Evolutionary conservation across 2,888 invertebrate species (phyloP), one percentile per base, ranked within the genome.

Genomic region (Hirtodrosophila alboralis): DNA sequence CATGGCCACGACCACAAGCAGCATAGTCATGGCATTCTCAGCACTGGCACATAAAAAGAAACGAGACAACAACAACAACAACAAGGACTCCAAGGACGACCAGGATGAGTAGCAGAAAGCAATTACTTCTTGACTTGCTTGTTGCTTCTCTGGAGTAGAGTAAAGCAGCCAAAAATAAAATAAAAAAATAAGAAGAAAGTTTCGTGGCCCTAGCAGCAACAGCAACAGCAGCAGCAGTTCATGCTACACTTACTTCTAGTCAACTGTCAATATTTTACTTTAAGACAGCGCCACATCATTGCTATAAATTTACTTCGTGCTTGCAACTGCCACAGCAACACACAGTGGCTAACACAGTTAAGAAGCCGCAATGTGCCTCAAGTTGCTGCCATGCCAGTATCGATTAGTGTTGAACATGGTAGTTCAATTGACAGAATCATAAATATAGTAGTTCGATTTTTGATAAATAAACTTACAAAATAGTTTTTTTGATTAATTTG

Each of bases 191-290:
- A 64, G 45, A 44, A 62, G n/a, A n/a, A 77, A 77, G 40, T 81
- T 85, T 59, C 52, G 49, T 67, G 63, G 79, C 57, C 58, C 53
- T 52, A 58, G 60, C 57, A 69, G n/a, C n/a, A n/a, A n/a, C n/a
- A n/a, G n/a, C n/a, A n/a, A n/a, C n/a, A n/a, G n/a, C n/a, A n/a
- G n/a, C n/a, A n/a, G 77, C 51, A 67, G 79, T 79, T 79, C 74
- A 80, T 86, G 86, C 63, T 64, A 80, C 84, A 84, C 75, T 75
- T 83, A 56, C 67, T 57, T 30, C 72, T 44, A 80, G 77, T 83
- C 84, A 84, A 85, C 83, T 83, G 83, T 83, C 83, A 86, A 85
- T 83, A 83, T 85, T 83, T 86, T 75, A 83, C 83, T 83, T 83
- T 71, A 83, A 83, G 87, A 75, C 81, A 68, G 58, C 51, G 54